A percentile compares a stretch with the other conserved stretches of the same genome.
These are phyloP conservation scores for Priocnemis perturbator DNA, from an alignment of 2,888 invertebrate genomes.

Conservation along the genomic window DNA sequence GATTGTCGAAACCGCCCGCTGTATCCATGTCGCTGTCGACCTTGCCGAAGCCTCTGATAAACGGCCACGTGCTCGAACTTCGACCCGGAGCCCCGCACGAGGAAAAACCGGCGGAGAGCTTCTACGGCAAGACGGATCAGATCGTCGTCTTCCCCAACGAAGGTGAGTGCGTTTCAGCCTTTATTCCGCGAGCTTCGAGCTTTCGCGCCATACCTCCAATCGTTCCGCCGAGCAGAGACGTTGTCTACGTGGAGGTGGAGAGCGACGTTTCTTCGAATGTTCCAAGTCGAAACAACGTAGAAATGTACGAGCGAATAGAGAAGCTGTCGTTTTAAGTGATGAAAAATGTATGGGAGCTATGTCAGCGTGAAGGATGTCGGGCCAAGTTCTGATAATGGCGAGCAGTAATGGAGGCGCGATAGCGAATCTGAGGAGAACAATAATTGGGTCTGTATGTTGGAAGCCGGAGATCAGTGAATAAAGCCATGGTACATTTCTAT, in stretches of 20 bases:
- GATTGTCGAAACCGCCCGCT: slow-evolving; percentile 85
- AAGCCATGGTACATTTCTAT: too few species aligned
- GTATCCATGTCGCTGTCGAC: slow-evolving; percentile 80
- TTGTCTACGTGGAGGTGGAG: neutral
- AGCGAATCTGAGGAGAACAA: too few species aligned
- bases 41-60: slow-evolving; percentile 86
- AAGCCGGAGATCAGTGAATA: too few species aligned
- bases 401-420: too few species aligned
- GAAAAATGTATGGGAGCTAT: too few species aligned
- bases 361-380: too few species aligned
- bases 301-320: too few species aligned
- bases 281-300: neutral
- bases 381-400: too few species aligned
- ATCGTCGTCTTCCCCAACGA: slow-evolving; percentile 88
- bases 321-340: too few species aligned
- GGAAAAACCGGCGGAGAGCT: slow-evolving; percentile 83
- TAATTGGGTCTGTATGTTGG: too few species aligned
- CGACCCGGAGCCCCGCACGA: slow-evolving; percentile 77
- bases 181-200: neutral
- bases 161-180: slow-evolving; percentile 76
- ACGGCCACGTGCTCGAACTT: slow-evolving; percentile 81
- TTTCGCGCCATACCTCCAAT: neutral
- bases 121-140: slow-evolving; percentile 89
- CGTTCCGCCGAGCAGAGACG: neutral
- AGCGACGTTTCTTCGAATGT: neutral